Evolutionary conservation across 2,113 vertebrate genomes (phyloP).

Genomic region (Cranoglanis bouderius): DNA sequence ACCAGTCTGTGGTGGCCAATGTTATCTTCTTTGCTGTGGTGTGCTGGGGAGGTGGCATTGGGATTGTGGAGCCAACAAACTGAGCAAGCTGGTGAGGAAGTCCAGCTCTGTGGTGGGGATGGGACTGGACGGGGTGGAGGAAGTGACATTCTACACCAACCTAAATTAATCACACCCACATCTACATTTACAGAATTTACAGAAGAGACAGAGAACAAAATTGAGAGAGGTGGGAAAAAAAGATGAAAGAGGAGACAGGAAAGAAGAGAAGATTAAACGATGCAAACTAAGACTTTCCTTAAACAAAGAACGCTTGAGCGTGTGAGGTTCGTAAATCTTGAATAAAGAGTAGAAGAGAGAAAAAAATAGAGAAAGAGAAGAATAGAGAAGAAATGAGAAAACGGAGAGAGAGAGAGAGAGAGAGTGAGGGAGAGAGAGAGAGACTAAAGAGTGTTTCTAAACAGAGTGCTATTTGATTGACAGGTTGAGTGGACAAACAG

Average conservation of each 20-base stretch:
- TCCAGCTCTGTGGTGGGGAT: too few species aligned
- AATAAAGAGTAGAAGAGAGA: neutral
- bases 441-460: neutral
- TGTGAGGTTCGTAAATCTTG: neutral
- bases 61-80: too few species aligned
- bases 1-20: too few species aligned
- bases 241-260: neutral
- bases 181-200: neutral
- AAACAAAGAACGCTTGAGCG: neutral
- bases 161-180: neutral
- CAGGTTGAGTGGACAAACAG: conserved; percentile 32
- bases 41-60: too few species aligned
- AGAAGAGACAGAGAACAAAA: neutral
- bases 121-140: too few species aligned
- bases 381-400: neutral
- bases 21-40: too few species aligned
- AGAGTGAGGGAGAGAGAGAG: conserved; percentile 4
- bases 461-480: neutral
- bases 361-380: neutral
- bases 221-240: neutral
- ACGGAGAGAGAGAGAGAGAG: neutral
- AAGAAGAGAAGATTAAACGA: neutral
- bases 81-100: too few species aligned
- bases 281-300: neutral
- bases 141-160: neutral